phyloP scores from a whole-genome alignment of 2,888 invertebrate species.

The Tenthredo scrophulariae region DNA sequence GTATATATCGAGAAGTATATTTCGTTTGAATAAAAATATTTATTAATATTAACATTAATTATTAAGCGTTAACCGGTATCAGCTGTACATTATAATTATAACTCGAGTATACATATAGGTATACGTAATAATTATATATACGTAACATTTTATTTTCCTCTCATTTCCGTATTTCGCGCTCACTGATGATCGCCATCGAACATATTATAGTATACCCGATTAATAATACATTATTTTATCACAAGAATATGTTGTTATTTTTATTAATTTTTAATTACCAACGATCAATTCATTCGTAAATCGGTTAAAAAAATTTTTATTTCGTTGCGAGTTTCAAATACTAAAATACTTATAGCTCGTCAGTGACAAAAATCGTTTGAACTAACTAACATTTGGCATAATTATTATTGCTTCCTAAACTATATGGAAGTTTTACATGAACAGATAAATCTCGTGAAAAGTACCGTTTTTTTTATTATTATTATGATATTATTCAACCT shows the following conservation, averaged over 20 bases:
- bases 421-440: constrained; percentile 23
- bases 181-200: neutral
- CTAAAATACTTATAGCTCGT: neutral
- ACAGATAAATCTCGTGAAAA: neutral
- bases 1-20: neutral
- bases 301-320: neutral
- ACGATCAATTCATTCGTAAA: neutral
- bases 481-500: neutral
- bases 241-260: constrained; percentile 23
- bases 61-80: constrained; percentile 37
- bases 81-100: constrained; percentile 26
- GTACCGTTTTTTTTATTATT: neutral
- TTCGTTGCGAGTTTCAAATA: neutral
- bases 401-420: constrained; percentile 12
- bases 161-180: neutral
- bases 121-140: neutral
- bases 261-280: neutral
- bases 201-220: neutral
- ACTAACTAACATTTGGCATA: constrained; percentile 43
- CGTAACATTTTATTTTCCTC: neutral
- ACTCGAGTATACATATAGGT: neutral
- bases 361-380: neutral
- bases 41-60: constrained; percentile 38
- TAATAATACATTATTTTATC: constrained; percentile 22
- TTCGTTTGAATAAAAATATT: constrained; percentile 46